Evolutionary conservation across 2,113 vertebrate genomes (phyloP), one percentile per base, ranked within the genome.

Genomic region (Sus scrofa): DNA sequence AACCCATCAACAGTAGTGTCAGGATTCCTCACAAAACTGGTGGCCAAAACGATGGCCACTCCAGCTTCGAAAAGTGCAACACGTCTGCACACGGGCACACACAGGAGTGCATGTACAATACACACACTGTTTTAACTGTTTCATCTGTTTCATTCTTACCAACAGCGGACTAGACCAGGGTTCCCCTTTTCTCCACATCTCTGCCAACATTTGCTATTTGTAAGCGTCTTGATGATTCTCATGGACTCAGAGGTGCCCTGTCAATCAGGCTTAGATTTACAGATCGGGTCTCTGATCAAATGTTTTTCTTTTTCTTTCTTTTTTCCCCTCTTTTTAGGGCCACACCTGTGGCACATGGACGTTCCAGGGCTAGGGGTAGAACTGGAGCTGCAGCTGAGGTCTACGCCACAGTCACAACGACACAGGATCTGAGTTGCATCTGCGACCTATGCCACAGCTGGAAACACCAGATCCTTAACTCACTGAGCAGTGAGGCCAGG

Each of bases 11-110:
- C 1, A 12, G 60, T 6, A n/a, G n/a, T 32, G 16, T 44, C 19
- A 67, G 39, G 18, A 58, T 37, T 83, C 56, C 87, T 95, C 74
- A 54, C 26, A 65, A 90, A 95, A 18, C 9, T 52, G 5, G 32
- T 1, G n/a, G 70, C 71, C 44, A 73, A 74, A 79, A 89, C 4
- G 26, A 26, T 30, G 60, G 5, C 74, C 34, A 11, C 18, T n/a
- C 44, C n/a, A 82, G 27, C 44, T 30, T 58, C 4, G 3, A 56
- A 65, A 65, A 10, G 44, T 44, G 22, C 30, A 56, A 37, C 3
- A 44, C 5, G 4, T 6, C 5, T 0, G 2, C 13, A 12, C 9
- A 27, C 10, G 27, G 30, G 50, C 44, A 37, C 74, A 58, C 0
- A 4, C 15, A 63, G 65, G 34, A 1, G 0, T 14, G 30, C 1